These are phyloP conservation scores for Mystacides longicornis DNA, from an alignment of 2,888 invertebrate species.

Conservation along the genomic window DNA sequence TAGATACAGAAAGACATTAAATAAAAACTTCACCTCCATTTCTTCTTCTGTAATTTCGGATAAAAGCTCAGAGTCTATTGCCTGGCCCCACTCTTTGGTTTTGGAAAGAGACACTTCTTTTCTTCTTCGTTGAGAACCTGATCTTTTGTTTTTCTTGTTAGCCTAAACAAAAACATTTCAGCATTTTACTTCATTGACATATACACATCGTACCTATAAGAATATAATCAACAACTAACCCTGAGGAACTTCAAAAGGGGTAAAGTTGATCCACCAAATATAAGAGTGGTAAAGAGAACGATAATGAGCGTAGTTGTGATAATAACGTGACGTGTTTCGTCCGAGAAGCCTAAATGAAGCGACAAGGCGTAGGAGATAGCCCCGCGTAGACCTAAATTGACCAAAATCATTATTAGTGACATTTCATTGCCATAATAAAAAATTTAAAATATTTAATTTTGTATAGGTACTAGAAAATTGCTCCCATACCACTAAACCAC, in stretches of 20 bases:
- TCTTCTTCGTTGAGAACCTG: conserved; percentile 52
- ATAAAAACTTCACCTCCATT: conserved; percentile 54
- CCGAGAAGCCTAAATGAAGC: conserved; percentile 87
- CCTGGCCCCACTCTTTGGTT: conserved; percentile 96
- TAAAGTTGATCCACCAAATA: conserved; percentile 97
- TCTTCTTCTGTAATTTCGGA: conserved; percentile 91
- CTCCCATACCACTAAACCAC: conserved; percentile 87
- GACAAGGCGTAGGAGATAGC: conserved; percentile 98
- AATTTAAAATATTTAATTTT: background rate
- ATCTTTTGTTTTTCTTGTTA: conserved; percentile 46
- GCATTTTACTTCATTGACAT: background rate
- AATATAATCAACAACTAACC: conserved; percentile 41
- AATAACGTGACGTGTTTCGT: conserved; percentile 91
- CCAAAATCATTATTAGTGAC: background rate
- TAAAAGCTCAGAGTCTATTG: conserved; percentile 87
- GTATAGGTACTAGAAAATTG: background rate
- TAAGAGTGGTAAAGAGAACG: conserved; percentile 89
- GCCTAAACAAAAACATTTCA: conserved; percentile 34
- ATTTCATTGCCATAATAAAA: background rate
- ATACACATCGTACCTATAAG: too few relatives aligned
- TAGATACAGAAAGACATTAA: background rate
- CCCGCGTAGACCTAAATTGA: conserved; percentile 69
- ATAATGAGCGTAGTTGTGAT: conserved; percentile 98
- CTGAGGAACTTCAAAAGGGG: conserved; percentile 89
- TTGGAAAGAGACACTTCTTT: conserved; percentile 92